A percentile compares a stretch with the other conserved stretches of the same genome.
These are phyloP conservation scores for Erannis defoliaria DNA, from an alignment of 2,888 invertebrate species.

Conservation along the genomic window DNA sequence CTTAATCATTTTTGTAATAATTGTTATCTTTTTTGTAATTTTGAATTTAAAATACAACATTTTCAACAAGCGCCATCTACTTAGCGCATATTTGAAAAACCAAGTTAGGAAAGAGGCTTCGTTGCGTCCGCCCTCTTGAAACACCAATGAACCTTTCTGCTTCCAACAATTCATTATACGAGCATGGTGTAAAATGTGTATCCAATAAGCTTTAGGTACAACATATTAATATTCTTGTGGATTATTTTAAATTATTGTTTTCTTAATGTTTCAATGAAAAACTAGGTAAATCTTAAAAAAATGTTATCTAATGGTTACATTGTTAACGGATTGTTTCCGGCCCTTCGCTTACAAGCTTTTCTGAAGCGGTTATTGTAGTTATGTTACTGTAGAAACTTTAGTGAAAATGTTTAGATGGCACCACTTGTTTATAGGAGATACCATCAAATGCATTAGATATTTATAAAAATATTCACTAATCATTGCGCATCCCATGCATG, in stretches of 20 bases:
- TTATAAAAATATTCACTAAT: too few relatives aligned
- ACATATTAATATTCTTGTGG: too few relatives aligned
- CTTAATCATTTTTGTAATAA: too few relatives aligned
- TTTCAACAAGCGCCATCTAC: constrained; percentile 7
- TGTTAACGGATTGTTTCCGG: not conserved
- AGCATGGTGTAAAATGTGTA: too few relatives aligned
- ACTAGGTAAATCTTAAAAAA: too few relatives aligned
- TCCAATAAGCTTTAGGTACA: too few relatives aligned
- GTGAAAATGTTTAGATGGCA: constrained; percentile 29
- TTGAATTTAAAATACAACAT: not conserved
- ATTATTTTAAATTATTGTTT: too few relatives aligned
- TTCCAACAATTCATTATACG: not conserved
- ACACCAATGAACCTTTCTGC: not conserved
- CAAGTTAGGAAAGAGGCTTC: constrained; percentile 6
- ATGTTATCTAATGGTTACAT: not conserved
- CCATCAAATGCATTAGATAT: too few relatives aligned
- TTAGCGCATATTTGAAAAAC: not conserved
- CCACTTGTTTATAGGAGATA: not conserved
- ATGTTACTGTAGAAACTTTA: not conserved
- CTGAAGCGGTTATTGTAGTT: not conserved
- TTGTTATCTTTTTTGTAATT: too few relatives aligned
- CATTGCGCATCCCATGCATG: too few relatives aligned
- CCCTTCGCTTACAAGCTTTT: not conserved
- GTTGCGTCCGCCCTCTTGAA: not conserved
- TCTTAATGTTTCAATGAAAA: too few relatives aligned